phyloP scores from a whole-genome alignment of 2,888 invertebrate genomes.

The Leucoma salicis region DNA sequence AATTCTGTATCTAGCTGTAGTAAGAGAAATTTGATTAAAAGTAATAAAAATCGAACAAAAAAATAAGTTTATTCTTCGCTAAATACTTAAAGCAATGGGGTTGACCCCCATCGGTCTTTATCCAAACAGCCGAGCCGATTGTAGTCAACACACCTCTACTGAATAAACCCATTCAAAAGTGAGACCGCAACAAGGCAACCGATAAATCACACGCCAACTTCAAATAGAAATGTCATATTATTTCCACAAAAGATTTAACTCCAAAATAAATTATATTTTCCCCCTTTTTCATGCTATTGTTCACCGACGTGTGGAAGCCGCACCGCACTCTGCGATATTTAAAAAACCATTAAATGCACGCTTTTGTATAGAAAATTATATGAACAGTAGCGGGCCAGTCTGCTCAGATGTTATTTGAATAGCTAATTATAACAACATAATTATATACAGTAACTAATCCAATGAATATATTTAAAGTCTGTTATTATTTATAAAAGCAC shows the following conservation, averaged over 20 bases:
- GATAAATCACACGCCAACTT: slow-evolving; percentile 80
- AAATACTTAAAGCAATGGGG: too few relatives aligned
- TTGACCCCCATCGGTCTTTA: slow-evolving; percentile 47
- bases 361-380: slow-evolving; percentile 57
- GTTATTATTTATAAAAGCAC: too few relatives aligned
- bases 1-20: background rate
- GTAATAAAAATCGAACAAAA: background rate
- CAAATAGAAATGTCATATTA: slow-evolving; percentile 84
- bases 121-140: slow-evolving; percentile 46
- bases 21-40: background rate
- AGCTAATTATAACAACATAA: slow-evolving; percentile 15
- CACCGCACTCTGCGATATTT: slow-evolving; percentile 70
- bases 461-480: too few relatives aligned
- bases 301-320: slow-evolving; percentile 78
- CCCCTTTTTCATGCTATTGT: slow-evolving; percentile 73
- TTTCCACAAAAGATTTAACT: slow-evolving; percentile 83
- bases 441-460: background rate
- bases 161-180: slow-evolving; percentile 48
- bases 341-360: slow-evolving; percentile 81
- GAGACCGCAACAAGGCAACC: slow-evolving; percentile 66
- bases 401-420: slow-evolving; percentile 35
- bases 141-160: slow-evolving; percentile 54
- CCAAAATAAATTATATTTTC: slow-evolving; percentile 82
- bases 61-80: slow-evolving; percentile 15
- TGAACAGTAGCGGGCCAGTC: slow-evolving; percentile 33